Base-by-base conservation (phyloP, 37 sponge, comb jelly and placozoan genomes). In the Bolinopsis microptera region DNA sequence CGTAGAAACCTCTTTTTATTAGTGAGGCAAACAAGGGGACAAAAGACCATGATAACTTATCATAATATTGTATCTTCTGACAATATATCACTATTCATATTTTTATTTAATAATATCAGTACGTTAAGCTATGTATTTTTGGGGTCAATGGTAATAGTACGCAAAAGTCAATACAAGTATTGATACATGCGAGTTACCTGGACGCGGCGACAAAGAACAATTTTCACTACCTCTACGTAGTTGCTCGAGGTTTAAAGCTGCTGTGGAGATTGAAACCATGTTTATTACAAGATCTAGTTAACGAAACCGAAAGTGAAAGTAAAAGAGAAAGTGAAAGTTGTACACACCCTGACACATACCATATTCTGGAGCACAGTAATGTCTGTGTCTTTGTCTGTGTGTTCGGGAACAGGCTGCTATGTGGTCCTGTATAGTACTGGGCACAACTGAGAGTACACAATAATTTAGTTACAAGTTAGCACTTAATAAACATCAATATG, bases 341-440 rank as follows among this genome's bases (percentile, higher is more conserved):
- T 48, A 48, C 61, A 48, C 61, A 48, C 61, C 61, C 61, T 48
- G 61, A 48, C 61, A 48, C 61, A 35, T 80, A 80, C 90, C 90
- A 27, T 86, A 86, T 86, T 86, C 90, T 21, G 90, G 90, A 40
- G 90, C 90, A 86, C 90, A 86, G 90, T 86, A 86, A 27, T 86
- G 90, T 86, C 90, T 13, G 90, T 86, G 90, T 41, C 35, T 86
- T 38, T 86, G 90, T 86, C 90, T 39, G 90, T 86, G 90, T 39
- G 90, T 41, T 0, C 90, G 90, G 40, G 90, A 86, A 30, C 90
- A 86, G 0, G 90, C 61, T 28, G 90, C 90, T n/a, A 86, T 86
- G 61, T 86, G 90, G 61, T 86, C 90, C 26, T 86, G 90, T 33
- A 86, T 86, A 2, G 90, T 86, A 40, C 90, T 86, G 1, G 90